Evolutionary conservation across 2,797 vertebrate species (phyloP).

Genomic region (Enteromius anoplus): DNA sequence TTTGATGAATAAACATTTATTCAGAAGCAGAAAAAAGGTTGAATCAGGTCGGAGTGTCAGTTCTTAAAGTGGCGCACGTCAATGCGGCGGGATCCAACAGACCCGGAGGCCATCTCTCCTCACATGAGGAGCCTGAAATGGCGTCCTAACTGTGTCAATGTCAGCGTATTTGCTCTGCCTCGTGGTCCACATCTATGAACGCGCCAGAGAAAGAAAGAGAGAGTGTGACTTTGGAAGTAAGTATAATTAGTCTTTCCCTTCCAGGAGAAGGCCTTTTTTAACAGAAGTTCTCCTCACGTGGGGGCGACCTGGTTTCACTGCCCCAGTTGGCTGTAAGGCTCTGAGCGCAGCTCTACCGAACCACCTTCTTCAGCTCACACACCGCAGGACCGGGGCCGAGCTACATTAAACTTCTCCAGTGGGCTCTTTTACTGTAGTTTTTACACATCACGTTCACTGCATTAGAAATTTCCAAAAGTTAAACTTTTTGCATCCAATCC

Average conservation of each 20-base stretch:
- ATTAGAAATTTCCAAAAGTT: not conserved
- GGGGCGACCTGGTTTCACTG: constrained; percentile 78
- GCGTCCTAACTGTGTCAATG: constrained; percentile 77
- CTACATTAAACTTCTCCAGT: not conserved
- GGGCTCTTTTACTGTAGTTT: constrained; percentile 11
- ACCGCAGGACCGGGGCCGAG: not conserved
- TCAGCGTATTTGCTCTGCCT: constrained; percentile 68
- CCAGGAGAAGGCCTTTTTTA: constrained; percentile 74
- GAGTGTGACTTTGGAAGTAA: constrained; percentile 75
- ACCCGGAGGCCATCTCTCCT: constrained; percentile 48
- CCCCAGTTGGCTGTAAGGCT: constrained; percentile 72
- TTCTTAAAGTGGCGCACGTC: not conserved
- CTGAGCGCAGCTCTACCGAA: constrained; percentile 8
- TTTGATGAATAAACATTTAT: not conserved
- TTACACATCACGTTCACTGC: not conserved
- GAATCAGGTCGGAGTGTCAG: not conserved
- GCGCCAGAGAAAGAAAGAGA: constrained; percentile 58
- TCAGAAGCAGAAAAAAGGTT: not conserved
- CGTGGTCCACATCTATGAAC: constrained; percentile 65
- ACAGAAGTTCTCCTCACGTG: constrained; percentile 69
- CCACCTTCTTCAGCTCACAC: constrained; percentile 14
- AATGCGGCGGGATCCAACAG: constrained; percentile 11
- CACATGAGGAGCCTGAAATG: constrained; percentile 67
- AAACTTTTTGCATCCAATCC: not conserved
- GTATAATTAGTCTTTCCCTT: constrained; percentile 79